A percentile compares a stretch with the other conserved stretches of the same genome.
Conservation (phyloP, 2,113 vertebrate species). For the pig (Sus scrofa) region T2T-Sscrofa CM000823.6:51145501-51146000, state of each 20-base stretch:
- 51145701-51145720: neutral
- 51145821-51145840: neutral
- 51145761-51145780: neutral
- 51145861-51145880: neutral
- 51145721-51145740: neutral
- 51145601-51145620: neutral
- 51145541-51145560: neutral
- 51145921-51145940: neutral
- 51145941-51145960: neutral
- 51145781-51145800: neutral
- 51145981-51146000: neutral
- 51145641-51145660: neutral
- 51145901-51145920: neutral
- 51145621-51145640: neutral
- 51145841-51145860: neutral
- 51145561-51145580: no score
- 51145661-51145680: neutral
- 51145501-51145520: neutral
- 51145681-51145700: neutral
- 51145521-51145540: accelerated
- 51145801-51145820: neutral
- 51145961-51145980: neutral
- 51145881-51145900: neutral
- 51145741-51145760: neutral
- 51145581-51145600: neutral